A percentile compares a stretch with the other conserved stretches of the same genome.
These are phyloP conservation scores for Junonia oenone DNA, from an alignment of 2,888 invertebrate species.

Conservation along the genomic window DNA sequence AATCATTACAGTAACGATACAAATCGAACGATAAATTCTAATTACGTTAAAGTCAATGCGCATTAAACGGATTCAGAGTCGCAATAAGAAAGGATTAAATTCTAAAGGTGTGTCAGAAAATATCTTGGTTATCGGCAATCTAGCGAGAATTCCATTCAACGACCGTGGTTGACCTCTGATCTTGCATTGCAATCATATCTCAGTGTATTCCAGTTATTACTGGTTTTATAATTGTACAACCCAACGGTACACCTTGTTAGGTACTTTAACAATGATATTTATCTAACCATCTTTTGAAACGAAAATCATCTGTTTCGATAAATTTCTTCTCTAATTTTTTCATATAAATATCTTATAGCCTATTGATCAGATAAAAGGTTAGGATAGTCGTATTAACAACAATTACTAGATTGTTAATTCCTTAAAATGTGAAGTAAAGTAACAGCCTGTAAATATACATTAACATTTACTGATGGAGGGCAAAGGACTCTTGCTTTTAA, in stretches of 20 bases:
- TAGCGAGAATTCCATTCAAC: conserved; percentile 25
- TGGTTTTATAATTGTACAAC: conserved; percentile 10
- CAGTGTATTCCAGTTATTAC: conserved; percentile 19
- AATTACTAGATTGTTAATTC: too few relatives aligned
- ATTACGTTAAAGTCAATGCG: conserved; percentile 7
- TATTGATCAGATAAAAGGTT: too few relatives aligned
- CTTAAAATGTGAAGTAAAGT: too few relatives aligned
- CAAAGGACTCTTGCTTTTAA: too few relatives aligned
- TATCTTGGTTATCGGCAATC: conserved; percentile 20
- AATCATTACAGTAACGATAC: not conserved
- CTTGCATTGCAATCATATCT: conserved; percentile 30
- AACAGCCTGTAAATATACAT: too few relatives aligned
- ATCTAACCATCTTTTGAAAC: not conserved
- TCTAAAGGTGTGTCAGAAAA: conserved; percentile 22
- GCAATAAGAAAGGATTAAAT: conserved; percentile 3
- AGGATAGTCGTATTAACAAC: too few relatives aligned
- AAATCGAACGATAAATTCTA: conserved; percentile 7
- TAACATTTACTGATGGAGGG: too few relatives aligned
- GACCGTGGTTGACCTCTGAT: conserved; percentile 29
- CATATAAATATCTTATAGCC: too few relatives aligned
- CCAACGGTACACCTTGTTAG: not conserved
- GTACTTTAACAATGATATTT: not conserved
- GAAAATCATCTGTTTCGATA: not conserved
- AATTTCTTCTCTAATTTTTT: not conserved
- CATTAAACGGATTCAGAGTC: not conserved